Conservation (phyloP, 2,113 vertebrate genomes). For the Nothocercus julius region DNA sequence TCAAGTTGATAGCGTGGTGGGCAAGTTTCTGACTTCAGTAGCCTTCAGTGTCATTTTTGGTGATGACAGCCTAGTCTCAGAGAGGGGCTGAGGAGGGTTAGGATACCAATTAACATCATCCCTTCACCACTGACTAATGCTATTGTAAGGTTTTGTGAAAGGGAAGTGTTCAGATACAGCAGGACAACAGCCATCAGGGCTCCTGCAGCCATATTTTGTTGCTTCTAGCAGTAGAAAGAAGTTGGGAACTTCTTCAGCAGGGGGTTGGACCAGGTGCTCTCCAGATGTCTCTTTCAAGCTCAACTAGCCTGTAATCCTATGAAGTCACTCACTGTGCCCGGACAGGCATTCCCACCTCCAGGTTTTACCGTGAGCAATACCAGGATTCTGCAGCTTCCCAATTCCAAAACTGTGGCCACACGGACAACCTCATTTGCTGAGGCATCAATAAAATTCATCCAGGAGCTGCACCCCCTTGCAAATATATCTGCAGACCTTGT, state of each 20-base stretch:
- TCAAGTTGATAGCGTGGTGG: neutral
- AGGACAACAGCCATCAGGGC: neutral
- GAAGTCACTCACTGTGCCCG: accelerated
- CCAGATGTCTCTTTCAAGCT: too few relatives aligned
- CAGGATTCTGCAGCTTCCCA: too few relatives aligned
- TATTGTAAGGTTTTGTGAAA: neutral
- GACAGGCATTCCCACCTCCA: too few relatives aligned
- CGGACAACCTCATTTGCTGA: neutral
- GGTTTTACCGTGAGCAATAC: neutral
- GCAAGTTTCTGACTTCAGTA: slow-evolving; percentile 8
- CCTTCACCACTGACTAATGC: neutral
- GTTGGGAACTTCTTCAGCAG: neutral
- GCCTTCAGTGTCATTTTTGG: neutral
- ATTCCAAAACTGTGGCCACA: neutral
- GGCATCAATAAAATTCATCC: neutral
- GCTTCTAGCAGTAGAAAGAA: neutral
- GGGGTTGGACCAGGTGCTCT: too few relatives aligned
- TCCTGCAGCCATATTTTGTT: neutral
- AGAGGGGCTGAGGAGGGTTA: neutral
- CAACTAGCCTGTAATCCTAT: too few relatives aligned
- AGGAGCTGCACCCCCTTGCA: neutral
- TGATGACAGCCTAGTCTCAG: slow-evolving; percentile 3
- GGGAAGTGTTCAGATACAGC: neutral
- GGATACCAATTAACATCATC: neutral
- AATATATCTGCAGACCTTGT: too few relatives aligned